Conservation (phyloP, 2,113 vertebrate species). For the Furnarius figulus region DNA sequence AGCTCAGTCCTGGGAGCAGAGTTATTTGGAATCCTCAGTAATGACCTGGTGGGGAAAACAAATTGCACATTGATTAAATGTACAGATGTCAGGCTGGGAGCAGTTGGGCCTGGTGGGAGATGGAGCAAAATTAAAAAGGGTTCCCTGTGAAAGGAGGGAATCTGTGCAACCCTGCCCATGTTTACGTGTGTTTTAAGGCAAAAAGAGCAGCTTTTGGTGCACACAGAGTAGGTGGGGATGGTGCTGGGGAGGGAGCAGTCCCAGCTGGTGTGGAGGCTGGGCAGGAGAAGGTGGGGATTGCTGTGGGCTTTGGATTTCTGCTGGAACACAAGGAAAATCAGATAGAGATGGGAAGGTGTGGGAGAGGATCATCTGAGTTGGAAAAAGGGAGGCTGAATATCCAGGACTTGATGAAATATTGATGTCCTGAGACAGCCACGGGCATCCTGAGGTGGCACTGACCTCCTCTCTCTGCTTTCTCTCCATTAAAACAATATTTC, state of each 20-base stretch:
- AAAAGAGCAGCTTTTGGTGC: background rate
- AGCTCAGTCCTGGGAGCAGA: background rate
- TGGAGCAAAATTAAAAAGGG: background rate
- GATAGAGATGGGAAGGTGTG: background rate
- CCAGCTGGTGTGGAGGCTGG: background rate
- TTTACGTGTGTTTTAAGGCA: fast-evolving
- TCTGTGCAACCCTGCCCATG: fast-evolving
- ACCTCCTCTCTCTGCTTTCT: background rate
- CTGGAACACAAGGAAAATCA: background rate
- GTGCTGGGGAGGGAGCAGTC: background rate
- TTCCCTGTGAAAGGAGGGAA: background rate
- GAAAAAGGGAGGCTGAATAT: background rate
- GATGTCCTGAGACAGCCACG: background rate
- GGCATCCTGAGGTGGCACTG: background rate
- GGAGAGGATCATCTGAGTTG: background rate
- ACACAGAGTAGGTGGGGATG: background rate
- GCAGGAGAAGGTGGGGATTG: background rate
- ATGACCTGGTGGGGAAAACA: background rate
- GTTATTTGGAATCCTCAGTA: background rate
- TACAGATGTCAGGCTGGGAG: background rate
- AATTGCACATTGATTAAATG: background rate
- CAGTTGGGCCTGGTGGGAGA: background rate
- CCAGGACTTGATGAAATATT: fast-evolving
- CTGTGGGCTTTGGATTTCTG: background rate
- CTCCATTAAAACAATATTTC: background rate